These are phyloP conservation scores for Caenorhabditis drosophilae DNA, from an alignment of 2,888 invertebrate species.

Conservation along the genomic window DNA sequence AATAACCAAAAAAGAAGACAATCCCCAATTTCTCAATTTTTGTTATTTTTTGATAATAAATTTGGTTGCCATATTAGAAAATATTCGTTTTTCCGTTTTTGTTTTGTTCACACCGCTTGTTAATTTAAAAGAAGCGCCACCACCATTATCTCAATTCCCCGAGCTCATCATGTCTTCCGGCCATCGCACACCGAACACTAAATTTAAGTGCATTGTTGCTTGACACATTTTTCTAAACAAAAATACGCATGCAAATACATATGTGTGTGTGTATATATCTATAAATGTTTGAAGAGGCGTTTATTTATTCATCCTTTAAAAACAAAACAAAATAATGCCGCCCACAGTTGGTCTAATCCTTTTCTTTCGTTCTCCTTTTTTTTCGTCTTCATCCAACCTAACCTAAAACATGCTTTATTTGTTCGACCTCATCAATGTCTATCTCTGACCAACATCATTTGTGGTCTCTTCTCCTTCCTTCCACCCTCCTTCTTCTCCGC, in stretches of 20 bases:
- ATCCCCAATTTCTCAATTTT: too few relatives aligned
- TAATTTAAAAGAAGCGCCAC: too few relatives aligned
- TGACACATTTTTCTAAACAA: too few relatives aligned
- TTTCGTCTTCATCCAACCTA: constrained; percentile 6
- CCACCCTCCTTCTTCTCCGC: too few relatives aligned
- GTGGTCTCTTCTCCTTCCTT: constrained; percentile 14
- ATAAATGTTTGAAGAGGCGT: background rate
- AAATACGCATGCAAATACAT: too few relatives aligned
- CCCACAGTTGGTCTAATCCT: background rate
- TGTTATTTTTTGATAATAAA: too few relatives aligned
- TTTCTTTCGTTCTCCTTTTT: constrained; percentile 3
- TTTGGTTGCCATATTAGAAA: too few relatives aligned
- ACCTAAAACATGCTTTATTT: constrained; percentile 30
- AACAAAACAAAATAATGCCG: background rate
- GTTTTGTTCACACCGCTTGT: too few relatives aligned
- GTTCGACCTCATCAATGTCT: constrained; percentile 32
- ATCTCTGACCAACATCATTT: constrained; percentile 9
- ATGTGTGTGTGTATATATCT: too few relatives aligned
- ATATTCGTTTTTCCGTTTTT: too few relatives aligned
- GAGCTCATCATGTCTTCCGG: background rate
- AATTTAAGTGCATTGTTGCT: too few relatives aligned
- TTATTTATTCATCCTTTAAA: background rate
- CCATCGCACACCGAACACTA: background rate
- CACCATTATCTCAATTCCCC: background rate
- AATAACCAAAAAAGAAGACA: too few relatives aligned